A percentile compares a stretch with the other conserved stretches of the same genome.
phyloP scores from a whole-genome alignment of 2,888 invertebrate species.

The Drosophila paucipuncta region DNA sequence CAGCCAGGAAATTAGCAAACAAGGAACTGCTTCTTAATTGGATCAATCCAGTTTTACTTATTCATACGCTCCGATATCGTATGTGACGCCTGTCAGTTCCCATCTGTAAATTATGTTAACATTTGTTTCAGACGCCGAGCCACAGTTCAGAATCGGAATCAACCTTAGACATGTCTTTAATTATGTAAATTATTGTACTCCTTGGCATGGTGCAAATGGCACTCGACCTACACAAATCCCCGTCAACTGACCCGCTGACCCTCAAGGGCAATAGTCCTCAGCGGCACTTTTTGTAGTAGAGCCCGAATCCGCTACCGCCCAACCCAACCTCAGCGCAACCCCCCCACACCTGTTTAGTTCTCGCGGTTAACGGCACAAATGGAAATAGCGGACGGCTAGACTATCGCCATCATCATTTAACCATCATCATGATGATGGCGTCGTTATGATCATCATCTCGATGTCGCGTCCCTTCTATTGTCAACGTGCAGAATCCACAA shows the following conservation, averaged over 20 bases:
- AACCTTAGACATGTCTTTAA: slow-evolving; percentile 8
- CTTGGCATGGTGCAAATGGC: slow-evolving; percentile 22
- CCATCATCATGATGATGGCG: slow-evolving; percentile 37
- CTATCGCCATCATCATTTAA: slow-evolving; percentile 51
- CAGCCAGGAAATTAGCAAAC: background rate
- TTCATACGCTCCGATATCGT: background rate
- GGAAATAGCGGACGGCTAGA: slow-evolving; percentile 56
- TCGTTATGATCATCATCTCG: slow-evolving; percentile 18
- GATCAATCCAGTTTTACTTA: background rate
- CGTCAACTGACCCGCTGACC: slow-evolving; percentile 43
- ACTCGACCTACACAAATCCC: slow-evolving; percentile 32
- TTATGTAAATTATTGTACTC: slow-evolving; percentile 38
- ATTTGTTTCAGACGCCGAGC: background rate
- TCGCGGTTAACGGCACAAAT: slow-evolving; percentile 57
- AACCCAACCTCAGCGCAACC: no score
- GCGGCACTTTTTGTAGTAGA: background rate
- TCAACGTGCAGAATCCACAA: slow-evolving; percentile 31
- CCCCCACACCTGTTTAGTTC: slow-evolving; percentile 50
- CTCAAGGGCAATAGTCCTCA: slow-evolving; percentile 11
- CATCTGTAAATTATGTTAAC: background rate
- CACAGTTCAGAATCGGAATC: background rate
- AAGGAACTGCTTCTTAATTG: background rate
- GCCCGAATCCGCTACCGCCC: background rate
- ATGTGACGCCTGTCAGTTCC: background rate
- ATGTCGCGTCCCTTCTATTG: slow-evolving; percentile 34